Conservation (phyloP, 2,888 invertebrate genomes). For the Rhagium mordax region DNA sequence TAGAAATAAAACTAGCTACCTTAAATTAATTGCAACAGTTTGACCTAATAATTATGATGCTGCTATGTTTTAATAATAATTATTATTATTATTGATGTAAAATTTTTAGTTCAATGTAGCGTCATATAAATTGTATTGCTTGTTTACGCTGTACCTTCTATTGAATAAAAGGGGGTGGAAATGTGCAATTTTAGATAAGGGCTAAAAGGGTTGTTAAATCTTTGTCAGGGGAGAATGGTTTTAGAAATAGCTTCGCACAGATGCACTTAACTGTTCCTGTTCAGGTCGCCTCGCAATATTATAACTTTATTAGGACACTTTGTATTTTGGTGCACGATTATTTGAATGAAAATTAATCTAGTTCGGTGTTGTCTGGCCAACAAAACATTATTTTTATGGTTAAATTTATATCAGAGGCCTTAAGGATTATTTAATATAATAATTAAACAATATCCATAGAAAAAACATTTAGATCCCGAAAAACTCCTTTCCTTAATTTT, state of each 20-base stretch:
- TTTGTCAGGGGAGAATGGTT: slow-evolving; percentile 12
- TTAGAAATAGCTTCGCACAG: slow-evolving; percentile 21
- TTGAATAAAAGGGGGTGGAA: slow-evolving; percentile 36
- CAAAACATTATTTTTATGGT: too few relatives aligned
- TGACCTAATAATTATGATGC: too few relatives aligned
- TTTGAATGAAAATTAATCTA: background rate
- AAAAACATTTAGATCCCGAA: too few relatives aligned
- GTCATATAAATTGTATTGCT: background rate
- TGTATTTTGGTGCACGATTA: background rate
- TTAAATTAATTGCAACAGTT: too few relatives aligned
- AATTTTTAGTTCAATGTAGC: background rate
- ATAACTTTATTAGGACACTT: background rate
- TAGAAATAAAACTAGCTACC: too few relatives aligned
- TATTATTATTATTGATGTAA: background rate
- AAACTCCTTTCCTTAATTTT: too few relatives aligned
- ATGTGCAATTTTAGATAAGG: slow-evolving; percentile 43
- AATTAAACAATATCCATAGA: too few relatives aligned
- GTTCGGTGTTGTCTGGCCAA: too few relatives aligned
- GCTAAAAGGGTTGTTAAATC: slow-evolving; percentile 28
- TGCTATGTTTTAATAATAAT: too few relatives aligned
- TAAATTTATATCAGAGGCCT: too few relatives aligned
- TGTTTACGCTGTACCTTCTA: background rate
- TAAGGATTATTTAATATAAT: too few relatives aligned
- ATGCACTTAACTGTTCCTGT: slow-evolving; percentile 4
- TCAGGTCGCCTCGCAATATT: background rate